A percentile compares a stretch with the other conserved stretches of the same genome.
Conservation (phyloP, 2,113 vertebrate species). For the Natator depressus region DNA sequence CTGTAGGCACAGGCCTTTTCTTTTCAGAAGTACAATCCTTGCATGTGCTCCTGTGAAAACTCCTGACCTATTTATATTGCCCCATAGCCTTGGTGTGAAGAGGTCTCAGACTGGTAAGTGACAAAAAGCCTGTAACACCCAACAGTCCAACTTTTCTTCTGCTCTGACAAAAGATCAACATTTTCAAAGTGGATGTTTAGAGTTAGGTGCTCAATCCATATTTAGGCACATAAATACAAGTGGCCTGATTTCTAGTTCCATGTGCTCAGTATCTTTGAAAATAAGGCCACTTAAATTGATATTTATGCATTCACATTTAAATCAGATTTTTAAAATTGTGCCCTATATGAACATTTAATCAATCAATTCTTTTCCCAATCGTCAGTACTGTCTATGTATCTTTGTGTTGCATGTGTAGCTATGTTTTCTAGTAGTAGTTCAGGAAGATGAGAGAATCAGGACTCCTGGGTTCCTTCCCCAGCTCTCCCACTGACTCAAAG, state of each 20-base stretch:
- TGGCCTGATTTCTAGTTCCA: not conserved
- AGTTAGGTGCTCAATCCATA: not conserved
- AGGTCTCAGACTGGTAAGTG: not conserved
- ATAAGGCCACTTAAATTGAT: not conserved
- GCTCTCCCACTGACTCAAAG: not conserved
- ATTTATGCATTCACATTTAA: too few species aligned
- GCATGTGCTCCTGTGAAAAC: fast-evolving
- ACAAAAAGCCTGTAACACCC: not conserved
- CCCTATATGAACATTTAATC: not conserved
- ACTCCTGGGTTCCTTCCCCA: not conserved
- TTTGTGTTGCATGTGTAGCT: not conserved
- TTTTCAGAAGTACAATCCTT: fast-evolving
- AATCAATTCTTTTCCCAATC: not conserved
- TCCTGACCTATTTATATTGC: not conserved
- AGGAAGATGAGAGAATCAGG: fast-evolving
- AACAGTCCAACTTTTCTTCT: not conserved
- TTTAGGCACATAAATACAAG: not conserved
- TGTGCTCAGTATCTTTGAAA: not conserved
- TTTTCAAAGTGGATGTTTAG: not conserved
- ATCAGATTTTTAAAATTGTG: not conserved
- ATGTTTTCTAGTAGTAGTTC: not conserved
- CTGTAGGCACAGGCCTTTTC: not conserved
- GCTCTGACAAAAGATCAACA: not conserved
- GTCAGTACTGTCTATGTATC: not conserved
- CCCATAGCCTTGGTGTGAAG: not conserved